Percentiles rank a stretch among this genome's conserved stretches.
Conservation (phyloP, 2,113 vertebrate species). For the Tapirus terrestris region DNA sequence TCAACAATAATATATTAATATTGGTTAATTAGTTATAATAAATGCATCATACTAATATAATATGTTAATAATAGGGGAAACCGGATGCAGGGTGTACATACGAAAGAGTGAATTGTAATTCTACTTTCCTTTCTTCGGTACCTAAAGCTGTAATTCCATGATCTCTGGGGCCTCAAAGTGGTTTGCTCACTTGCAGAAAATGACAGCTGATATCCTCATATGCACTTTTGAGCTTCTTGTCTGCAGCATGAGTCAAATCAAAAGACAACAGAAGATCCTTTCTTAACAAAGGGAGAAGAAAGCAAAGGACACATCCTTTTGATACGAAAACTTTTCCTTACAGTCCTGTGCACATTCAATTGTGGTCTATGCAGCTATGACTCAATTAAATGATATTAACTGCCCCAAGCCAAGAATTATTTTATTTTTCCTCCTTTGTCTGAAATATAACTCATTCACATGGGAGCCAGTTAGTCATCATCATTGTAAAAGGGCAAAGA, state of each 20-base stretch:
- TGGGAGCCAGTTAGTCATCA: constrained; percentile 72
- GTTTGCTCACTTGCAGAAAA: neutral
- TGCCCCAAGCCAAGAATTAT: constrained; percentile 52
- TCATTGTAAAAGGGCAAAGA: constrained; percentile 60
- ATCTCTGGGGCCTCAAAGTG: neutral
- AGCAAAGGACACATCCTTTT: neutral
- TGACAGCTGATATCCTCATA: neutral
- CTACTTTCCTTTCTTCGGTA: neutral
- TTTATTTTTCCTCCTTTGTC: constrained; percentile 67
- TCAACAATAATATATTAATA: neutral
- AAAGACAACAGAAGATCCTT: neutral
- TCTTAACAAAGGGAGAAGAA: neutral
- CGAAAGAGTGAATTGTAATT: neutral
- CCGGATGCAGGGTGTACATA: fast-evolving
- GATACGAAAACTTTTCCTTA: neutral
- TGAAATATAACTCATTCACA: constrained; percentile 54
- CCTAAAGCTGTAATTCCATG: neutral
- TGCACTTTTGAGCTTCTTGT: neutral
- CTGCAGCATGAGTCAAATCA: neutral
- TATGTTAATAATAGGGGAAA: neutral
- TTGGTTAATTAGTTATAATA: neutral
- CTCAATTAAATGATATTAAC: constrained; percentile 67
- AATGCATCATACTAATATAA: neutral
- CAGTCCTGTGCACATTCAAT: neutral
- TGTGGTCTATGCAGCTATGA: constrained; percentile 49